A percentile compares a stretch with the other conserved stretches of the same genome.
phyloP scores from a whole-genome alignment of 2,888 invertebrate genomes.

The Melipona beecheii region DNA sequence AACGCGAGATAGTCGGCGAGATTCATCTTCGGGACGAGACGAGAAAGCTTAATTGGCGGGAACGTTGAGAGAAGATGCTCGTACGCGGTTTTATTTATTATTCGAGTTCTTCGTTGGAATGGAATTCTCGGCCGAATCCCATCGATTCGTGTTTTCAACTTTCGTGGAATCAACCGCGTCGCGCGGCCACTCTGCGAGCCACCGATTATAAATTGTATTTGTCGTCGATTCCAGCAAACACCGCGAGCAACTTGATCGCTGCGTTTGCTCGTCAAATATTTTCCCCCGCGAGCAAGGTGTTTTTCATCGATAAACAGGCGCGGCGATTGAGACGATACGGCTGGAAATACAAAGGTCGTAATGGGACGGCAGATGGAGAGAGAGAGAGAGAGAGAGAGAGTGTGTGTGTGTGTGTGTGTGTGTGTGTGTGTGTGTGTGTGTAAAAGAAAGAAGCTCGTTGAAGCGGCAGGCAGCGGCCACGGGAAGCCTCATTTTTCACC shows the following conservation, averaged over 20 bases:
- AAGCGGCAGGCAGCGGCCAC: conserved; percentile 60
- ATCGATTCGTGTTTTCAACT: not conserved
- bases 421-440: too few species aligned
- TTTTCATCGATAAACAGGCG: conserved; percentile 21
- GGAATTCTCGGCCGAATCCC: not conserved
- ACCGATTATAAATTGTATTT: not conserved
- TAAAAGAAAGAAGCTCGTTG: conserved; percentile 18
- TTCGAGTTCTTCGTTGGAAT: conserved; percentile 1
- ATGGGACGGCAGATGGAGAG: not conserved
- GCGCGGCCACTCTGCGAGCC: not conserved
- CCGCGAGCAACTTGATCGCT: not conserved
- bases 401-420: too few species aligned
- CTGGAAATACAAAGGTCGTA: conserved; percentile 2
- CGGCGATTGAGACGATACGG: conserved; percentile 3
- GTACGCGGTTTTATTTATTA: not conserved
- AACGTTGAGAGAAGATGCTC: conserved; percentile 14
- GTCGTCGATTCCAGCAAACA: conserved; percentile 9
- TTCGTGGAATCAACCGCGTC: not conserved
- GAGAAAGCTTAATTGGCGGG: conserved; percentile 54
- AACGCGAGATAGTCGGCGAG: conserved; percentile 26
- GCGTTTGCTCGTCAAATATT: conserved; percentile 23
- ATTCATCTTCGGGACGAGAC: conserved; percentile 26
- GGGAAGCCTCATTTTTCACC: conserved; percentile 76
- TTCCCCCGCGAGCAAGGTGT: not conserved
- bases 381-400: not conserved